Percentiles rank a stretch among this genome's conserved stretches.
These are phyloP conservation scores for Oscheius myriophilus DNA, from an alignment of 2,888 invertebrate species.

Conservation along the genomic window DNA sequence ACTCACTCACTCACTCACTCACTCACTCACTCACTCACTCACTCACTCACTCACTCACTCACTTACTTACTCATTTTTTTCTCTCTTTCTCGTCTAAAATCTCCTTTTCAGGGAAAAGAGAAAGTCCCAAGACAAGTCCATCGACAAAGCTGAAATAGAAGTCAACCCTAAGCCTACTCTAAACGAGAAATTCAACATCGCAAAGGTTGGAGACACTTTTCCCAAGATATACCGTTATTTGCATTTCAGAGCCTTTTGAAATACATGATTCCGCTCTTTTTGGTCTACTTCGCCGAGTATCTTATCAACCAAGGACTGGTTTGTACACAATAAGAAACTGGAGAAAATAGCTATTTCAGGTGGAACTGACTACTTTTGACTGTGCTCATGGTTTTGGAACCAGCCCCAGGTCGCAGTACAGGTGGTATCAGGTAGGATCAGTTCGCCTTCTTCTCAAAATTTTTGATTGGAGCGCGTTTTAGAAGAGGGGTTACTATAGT, in stretches of 20 bases:
- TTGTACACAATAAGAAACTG: conserved; percentile 29
- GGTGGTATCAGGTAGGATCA: conserved; percentile 80
- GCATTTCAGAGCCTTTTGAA: conserved; percentile 75
- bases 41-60: no score
- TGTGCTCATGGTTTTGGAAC: conserved; percentile 56
- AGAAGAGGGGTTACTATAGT: no score
- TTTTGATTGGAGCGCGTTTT: no score
- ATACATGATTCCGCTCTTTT: conserved; percentile 81
- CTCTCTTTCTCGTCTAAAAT: no score
- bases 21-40: no score
- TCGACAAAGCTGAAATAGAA: not conserved
- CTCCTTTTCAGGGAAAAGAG: not conserved
- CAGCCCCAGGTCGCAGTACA: conserved; percentile 76
- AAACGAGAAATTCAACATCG: conserved; percentile 3
- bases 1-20: no score
- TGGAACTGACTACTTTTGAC: conserved; percentile 81
- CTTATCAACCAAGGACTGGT: conserved; percentile 87
- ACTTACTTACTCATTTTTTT: no score
- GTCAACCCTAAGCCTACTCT: not conserved
- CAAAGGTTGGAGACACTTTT: not conserved
- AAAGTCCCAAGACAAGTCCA: not conserved
- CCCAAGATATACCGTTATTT: not conserved
- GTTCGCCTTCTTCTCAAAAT: not conserved
- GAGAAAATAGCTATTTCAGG: conserved; percentile 73
- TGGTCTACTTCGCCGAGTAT: conserved; percentile 85